Percentiles rank a stretch among this genome's conserved stretches.
Conservation (phyloP, 2,888 invertebrate genomes). For the Dendrolimus pini region DNA sequence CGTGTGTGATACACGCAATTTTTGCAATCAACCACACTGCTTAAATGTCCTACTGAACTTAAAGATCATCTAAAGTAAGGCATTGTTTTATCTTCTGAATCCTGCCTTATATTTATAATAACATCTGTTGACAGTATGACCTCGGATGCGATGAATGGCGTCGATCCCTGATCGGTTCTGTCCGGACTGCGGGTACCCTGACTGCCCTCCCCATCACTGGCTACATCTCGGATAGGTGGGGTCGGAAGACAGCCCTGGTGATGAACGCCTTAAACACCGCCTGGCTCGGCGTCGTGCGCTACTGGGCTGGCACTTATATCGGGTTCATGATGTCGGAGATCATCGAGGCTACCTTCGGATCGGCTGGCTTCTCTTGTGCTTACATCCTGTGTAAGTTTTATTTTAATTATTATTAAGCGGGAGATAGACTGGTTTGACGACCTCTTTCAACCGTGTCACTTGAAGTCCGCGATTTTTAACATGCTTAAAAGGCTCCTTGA, state of each 20-base stretch:
- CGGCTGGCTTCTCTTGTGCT: constrained; percentile 81
- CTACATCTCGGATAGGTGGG: constrained; percentile 83
- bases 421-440: no score
- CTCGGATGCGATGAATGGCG: constrained; percentile 83
- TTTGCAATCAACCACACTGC: no score
- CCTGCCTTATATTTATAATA: no score
- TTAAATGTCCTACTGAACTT: no score
- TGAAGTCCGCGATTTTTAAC: no score
- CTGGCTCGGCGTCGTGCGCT: constrained; percentile 78
- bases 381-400: constrained; percentile 79
- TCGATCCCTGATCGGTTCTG: constrained; percentile 82
- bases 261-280: constrained; percentile 77
- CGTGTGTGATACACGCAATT: no score
- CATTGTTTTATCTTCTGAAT: no score
- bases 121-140: constrained; percentile 57
- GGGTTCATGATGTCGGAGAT: constrained; percentile 82
- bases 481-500: no score
- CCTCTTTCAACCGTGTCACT: no score
- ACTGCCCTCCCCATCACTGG: constrained; percentile 82
- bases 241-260: constrained; percentile 76
- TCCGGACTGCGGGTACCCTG: constrained; percentile 81
- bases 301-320: constrained; percentile 77
- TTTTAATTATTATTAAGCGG: constrained; percentile 1
- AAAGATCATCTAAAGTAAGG: no score
- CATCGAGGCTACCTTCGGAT: constrained; percentile 79